Conservation (phyloP, 2,797 vertebrate genomes). For the Danio jaintianensis region DNA sequence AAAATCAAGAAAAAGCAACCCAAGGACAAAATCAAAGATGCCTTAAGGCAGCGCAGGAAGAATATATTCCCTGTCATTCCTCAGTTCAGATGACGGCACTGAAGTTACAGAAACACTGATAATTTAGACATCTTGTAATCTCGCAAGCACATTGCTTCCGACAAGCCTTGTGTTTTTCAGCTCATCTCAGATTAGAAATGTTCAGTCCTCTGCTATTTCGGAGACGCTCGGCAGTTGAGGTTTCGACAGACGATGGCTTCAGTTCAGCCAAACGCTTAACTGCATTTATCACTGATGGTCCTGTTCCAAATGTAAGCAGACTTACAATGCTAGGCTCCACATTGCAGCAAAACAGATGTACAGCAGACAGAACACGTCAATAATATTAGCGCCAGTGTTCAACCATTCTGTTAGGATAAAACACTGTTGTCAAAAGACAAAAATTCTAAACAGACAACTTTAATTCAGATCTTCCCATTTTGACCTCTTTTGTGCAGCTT, state of each 20-base stretch:
- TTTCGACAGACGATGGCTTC: slow-evolving; percentile 43
- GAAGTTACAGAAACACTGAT: too few species aligned
- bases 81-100: slow-evolving; percentile 4
- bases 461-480: neutral
- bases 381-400: slow-evolving; percentile 47
- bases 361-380: slow-evolving; percentile 42
- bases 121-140: slow-evolving; percentile 15
- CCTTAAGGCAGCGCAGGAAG: neutral
- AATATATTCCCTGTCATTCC: neutral
- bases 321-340: slow-evolving; percentile 49
- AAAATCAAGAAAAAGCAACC: neutral
- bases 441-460: neutral
- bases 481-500: neutral
- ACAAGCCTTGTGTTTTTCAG: slow-evolving; percentile 40
- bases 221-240: slow-evolving; percentile 37
- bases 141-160: slow-evolving; percentile 24
- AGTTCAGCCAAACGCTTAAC: slow-evolving; percentile 51
- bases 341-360: slow-evolving; percentile 60
- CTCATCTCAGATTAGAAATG: slow-evolving; percentile 62
- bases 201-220: slow-evolving; percentile 48
- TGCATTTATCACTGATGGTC: slow-evolving; percentile 64
- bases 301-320: slow-evolving; percentile 60
- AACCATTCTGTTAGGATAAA: slow-evolving; percentile 2
- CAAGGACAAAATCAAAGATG: slow-evolving; percentile 4
- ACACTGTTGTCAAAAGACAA: neutral